Base-by-base conservation (phyloP, 30 jellyfish, hydroid and myxozoan genomes). In the Pseudorhiza aurosa region DNA sequence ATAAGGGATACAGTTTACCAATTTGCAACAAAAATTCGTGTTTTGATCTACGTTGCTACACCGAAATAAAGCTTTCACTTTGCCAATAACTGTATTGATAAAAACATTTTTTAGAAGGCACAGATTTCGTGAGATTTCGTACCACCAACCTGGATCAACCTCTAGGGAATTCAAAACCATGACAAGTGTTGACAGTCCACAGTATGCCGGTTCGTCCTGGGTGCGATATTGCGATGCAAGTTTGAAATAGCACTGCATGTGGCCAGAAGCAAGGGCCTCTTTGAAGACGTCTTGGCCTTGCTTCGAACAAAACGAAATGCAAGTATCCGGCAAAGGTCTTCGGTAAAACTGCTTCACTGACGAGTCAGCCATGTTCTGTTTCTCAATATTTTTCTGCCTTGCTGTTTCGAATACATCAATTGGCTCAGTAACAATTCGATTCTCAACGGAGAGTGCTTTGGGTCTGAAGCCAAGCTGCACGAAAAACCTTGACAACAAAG, bases 161-260 rank as follows among this genome's bases (percentile, higher is more conserved):
- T 85, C 88, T 21, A 88, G 90, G 10, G 95, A 77, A 67, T 88
- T 88, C 19, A 88, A 69, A 35, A 88, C 90, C 97, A 88, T 88
- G 43, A 88, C 97, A 45, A 88, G 86, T 1, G 97, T 80, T 6
- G 97, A 88, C 55, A 88, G 70, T 42, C 97, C 97, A 73, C 97
- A 88, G 64, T 64, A 88, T 24, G 97, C 97, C 29, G 97, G 97
- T 39, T 88, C 97, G 46, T 75, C 91, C 72, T 88, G 97, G 1
- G 97, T 88, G 18, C 97, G 88, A 65, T 81, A 88, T 67, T 88
- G 97, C 11, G 90, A 91, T 24, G 97, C 97, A 18, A 88, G 60
- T 32, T 72, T 78, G 81, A 88, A 88, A 47, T 88, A 88, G 65
- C 90, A 55, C 18, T 75, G 80, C 83, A 85, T 78, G 50, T 70